Evolutionary conservation across 2,797 vertebrate genomes (phyloP), one percentile per base, ranked within the genome.

Genomic region (Cirrhinus molitorella): DNA sequence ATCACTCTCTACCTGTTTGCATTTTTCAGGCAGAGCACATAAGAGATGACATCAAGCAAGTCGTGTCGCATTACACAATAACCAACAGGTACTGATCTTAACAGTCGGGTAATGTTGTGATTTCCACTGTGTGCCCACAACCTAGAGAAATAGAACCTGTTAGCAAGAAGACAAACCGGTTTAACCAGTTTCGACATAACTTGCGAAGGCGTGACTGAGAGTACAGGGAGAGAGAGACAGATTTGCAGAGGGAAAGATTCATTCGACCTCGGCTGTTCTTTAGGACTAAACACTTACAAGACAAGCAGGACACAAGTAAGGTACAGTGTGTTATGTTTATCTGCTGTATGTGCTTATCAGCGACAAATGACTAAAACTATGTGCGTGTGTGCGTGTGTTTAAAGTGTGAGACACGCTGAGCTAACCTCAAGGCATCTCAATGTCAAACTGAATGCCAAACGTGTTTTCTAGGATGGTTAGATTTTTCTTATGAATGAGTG

Each of bases 11-110:
- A 85, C 80, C 80, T 81, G 31, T 83, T 28, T 76, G 55, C 74
- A 82, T 31, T 17, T 86, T 45, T 1, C 91, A 97, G 96, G 96
- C 94, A 1, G 94, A 96, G 89, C 83, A 92, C 47, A 95, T 97
- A 55, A 91, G 90, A 17, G 93, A 95, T 49, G 93, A 96, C 92
- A 93, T 98, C 86, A 88, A 90, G 53, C 87, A 86, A 0, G 93
- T 92, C 0, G 90, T 96, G 88, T 93, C 94, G 0, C 91, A 83
- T 82, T 91, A 90, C 81, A 91, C 92, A 14, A 90, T 80, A 0
- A 88, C 87, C 8, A 90, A 90, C 63, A 92, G 84, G 66, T 71
- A 80, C 43, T 80, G 84, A 53, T 77, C 21, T 19, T 6, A 23
- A 40, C 76, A 65, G 67, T 53, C 28, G 4, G 19, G 49, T 4